phyloP scores from a whole-genome alignment of 2,888 invertebrate genomes.

The Bombyx huttoni region DNA sequence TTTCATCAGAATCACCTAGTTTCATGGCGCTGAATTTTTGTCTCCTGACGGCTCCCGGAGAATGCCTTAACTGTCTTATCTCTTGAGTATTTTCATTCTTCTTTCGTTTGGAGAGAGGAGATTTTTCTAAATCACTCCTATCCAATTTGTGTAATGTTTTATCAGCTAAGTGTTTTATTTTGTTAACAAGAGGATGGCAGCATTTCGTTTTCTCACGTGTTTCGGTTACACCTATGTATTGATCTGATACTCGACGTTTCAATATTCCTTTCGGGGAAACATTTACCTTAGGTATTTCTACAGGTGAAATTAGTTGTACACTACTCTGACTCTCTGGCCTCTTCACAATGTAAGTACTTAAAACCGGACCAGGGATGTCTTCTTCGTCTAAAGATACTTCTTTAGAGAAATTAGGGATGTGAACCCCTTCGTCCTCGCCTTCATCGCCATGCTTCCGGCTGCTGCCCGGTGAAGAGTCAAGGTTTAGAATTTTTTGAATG shows the following conservation, averaged over 20 bases:
- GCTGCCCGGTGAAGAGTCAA: constrained; percentile 65
- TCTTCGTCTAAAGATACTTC: constrained; percentile 61
- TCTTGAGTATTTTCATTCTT: constrained; percentile 72
- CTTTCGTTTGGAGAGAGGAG: constrained; percentile 46
- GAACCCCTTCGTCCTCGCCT: constrained; percentile 56
- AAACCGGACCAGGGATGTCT: constrained; percentile 42
- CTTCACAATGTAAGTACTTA: constrained; percentile 28
- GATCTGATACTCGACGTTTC: constrained; percentile 60
- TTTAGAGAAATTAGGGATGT: constrained; percentile 65
- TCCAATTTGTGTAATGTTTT: constrained; percentile 71
- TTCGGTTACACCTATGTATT: constrained; percentile 54
- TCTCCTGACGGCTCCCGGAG: constrained; percentile 73
- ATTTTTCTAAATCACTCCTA: constrained; percentile 50
- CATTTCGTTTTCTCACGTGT: constrained; percentile 66
- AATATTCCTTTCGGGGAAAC: constrained; percentile 68
- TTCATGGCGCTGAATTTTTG: constrained; percentile 66
- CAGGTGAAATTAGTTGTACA: constrained; percentile 32
- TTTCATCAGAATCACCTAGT: constrained; percentile 62
- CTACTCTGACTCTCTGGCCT: constrained; percentile 40
- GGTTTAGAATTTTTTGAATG: constrained; percentile 51
- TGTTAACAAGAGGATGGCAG: constrained; percentile 76
- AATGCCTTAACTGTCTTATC: constrained; percentile 73
- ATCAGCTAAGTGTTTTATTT: constrained; percentile 76
- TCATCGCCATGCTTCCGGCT: constrained; percentile 61
- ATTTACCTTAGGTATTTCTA: constrained; percentile 44